Evolutionary conservation across 2,797 vertebrate species (phyloP).

Genomic region (Dendrocincla fuliginosa): DNA sequence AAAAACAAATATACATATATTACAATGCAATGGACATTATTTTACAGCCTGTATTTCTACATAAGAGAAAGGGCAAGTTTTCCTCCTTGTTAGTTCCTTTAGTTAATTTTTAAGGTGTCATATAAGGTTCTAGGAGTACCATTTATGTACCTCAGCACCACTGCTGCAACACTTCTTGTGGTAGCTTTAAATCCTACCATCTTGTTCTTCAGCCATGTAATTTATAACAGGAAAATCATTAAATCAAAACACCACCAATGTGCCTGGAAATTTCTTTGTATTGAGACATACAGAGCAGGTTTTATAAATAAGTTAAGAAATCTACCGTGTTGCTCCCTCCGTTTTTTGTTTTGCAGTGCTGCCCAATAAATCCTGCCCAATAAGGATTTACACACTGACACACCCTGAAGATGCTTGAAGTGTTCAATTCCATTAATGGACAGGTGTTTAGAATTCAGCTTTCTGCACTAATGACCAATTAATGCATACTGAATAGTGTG

Average conservation of each 20-base stretch:
- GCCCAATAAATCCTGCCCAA: neutral
- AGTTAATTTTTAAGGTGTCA: slow-evolving; percentile 18
- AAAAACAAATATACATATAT: slow-evolving; percentile 79
- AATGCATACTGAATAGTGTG: neutral
- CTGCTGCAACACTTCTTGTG: neutral
- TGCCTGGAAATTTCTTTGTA: neutral
- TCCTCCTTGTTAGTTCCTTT: slow-evolving; percentile 15
- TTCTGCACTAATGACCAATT: neutral
- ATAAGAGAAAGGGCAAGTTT: slow-evolving; percentile 5
- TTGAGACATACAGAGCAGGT: neutral
- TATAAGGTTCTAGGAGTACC: neutral
- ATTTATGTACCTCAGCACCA: neutral
- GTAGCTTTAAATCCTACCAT: neutral
- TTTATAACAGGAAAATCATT: neutral
- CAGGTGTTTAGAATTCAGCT: neutral
- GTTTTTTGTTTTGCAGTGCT: neutral
- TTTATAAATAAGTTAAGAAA: slow-evolving; percentile 6
- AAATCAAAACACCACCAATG: neutral
- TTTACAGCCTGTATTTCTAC: slow-evolving; percentile 69
- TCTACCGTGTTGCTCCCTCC: neutral
- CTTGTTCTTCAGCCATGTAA: neutral
- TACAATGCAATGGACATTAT: slow-evolving; percentile 68
- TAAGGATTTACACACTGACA: neutral
- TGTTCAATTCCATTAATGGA: neutral
- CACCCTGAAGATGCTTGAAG: neutral